These are phyloP conservation scores for Charina bottae DNA, from an alignment of 2,113 vertebrate genomes.

Conservation along the genomic window DNA sequence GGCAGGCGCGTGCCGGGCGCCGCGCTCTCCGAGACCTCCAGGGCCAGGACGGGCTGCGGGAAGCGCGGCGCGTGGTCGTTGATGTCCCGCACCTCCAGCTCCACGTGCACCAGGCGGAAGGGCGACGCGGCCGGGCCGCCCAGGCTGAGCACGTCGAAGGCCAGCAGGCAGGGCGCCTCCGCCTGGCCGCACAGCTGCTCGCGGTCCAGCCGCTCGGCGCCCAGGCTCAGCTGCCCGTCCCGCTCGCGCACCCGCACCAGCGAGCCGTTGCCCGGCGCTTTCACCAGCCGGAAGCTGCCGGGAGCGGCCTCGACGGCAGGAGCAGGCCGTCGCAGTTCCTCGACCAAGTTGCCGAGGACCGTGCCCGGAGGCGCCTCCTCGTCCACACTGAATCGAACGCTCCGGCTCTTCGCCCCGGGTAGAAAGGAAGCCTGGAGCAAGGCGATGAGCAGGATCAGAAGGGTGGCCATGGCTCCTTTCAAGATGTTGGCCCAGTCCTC, in stretches of 20 bases:
- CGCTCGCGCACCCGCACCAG: slow-evolving; percentile 88
- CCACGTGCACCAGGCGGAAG: slow-evolving; percentile 89
- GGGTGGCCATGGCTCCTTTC: slow-evolving; percentile 60
- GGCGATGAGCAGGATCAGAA: slow-evolving; percentile 52
- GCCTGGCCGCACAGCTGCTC: slow-evolving; percentile 87
- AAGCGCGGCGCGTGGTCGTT: slow-evolving; percentile 94
- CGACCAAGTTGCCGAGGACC: slow-evolving; percentile 69
- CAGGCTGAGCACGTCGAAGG: slow-evolving; percentile 94
- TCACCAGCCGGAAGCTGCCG: slow-evolving; percentile 89
- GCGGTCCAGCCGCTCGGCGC: slow-evolving; percentile 88
- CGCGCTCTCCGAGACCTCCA: slow-evolving; percentile 91
- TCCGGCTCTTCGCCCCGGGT: slow-evolving; percentile 46
- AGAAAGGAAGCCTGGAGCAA: slow-evolving; percentile 26
- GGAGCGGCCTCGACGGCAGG: slow-evolving; percentile 61
- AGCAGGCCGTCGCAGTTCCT: slow-evolving; percentile 60
- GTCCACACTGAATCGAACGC: slow-evolving; percentile 71
- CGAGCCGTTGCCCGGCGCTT: slow-evolving; percentile 89
- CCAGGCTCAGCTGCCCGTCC: slow-evolving; percentile 89
- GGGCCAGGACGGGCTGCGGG: slow-evolving; percentile 78
- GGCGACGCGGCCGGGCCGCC: slow-evolving; percentile 65
- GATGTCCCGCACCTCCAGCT: slow-evolving; percentile 92
- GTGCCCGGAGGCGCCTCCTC: slow-evolving; percentile 71
- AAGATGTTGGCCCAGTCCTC: background rate
- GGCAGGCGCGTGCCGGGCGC: slow-evolving; percentile 87
- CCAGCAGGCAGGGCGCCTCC: slow-evolving; percentile 83